phyloP scores from a whole-genome alignment of 1,140 invertebrate genomes.

The Sarcophaga bullata region DNA sequence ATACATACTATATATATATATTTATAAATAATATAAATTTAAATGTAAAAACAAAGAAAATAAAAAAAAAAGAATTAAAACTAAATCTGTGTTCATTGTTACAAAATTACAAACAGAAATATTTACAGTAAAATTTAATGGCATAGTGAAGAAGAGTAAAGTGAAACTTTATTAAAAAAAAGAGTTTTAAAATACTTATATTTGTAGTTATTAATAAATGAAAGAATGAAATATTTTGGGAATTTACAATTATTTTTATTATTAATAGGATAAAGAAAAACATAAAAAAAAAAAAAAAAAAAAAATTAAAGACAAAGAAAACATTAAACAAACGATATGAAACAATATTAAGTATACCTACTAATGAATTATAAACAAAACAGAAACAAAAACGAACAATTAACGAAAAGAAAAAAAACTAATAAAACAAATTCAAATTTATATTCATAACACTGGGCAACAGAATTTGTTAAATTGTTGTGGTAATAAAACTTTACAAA shows the following conservation, averaged over 20 bases:
- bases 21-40: slow-evolving; percentile 28
- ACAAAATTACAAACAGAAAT: slow-evolving; percentile 37
- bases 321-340: not conserved
- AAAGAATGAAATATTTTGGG: slow-evolving; percentile 32
- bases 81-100: slow-evolving; percentile 44
- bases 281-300: no score
- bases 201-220: not conserved
- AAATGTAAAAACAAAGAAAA: slow-evolving; percentile 14
- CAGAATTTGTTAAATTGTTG: no score
- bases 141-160: not conserved
- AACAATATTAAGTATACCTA: not conserved
- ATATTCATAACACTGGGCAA: no score
- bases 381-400: not conserved
- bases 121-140: slow-evolving; percentile 7
- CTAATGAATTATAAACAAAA: not conserved
- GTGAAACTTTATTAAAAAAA: not conserved
- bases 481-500: no score
- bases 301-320: no score
- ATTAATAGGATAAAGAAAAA: not conserved
- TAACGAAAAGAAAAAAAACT: not conserved
- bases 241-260: slow-evolving; percentile 31
- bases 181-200: no score
- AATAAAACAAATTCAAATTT: no score
- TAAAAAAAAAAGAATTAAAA: slow-evolving; percentile 3
- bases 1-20: no score